Base-by-base conservation (phyloP, 1,140 invertebrate species). In the Atopsyche davidsoni region DNA sequence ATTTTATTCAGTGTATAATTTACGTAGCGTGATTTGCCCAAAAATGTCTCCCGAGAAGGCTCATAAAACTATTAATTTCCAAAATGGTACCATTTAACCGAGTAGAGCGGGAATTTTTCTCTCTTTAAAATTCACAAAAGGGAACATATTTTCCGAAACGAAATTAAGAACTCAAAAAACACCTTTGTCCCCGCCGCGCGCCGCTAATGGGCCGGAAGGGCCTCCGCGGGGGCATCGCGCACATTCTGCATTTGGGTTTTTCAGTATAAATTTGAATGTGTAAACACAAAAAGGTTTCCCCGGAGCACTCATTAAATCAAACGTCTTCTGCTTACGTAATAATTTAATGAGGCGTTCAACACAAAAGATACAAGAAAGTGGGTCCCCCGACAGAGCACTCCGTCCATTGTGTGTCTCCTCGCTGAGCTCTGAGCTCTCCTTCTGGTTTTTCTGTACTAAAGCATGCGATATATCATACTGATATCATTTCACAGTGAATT, bases 211-310 rank as follows among this genome's bases (percentile, higher is more conserved):
- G 40, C 43, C 49, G 40, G 40, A 44, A 51, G 44, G 38, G 40
- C 44, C 40, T 28, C 22, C 21, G 47, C 22, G 42, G 35, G 43
- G 38, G 45, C 45, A 50, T n/a, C n/a, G n/a, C n/a, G n/a, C n/a
- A n/a, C n/a, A n/a, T 46, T 44, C 42, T 31, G 41, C 31, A 55
- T 50, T 55, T 44, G 31, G 25, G 46, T 46, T 50, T 16, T 32
- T 48, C 39, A 21, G 48, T 47, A 48, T 51, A 51, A 51, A 56
- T 56, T 56, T 48, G 54, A 56, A 56, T 56, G 51, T 51, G 45
- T 56, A 47, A 56, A 56, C 49, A 51, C 48, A 44, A 45, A 43
- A 46, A 56, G 43, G 46, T 44, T 51, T 47, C 48, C 45, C 49
- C 35, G 32, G 53, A 46, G 40, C 41, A 43, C 36, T 48, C 54